Conservation (phyloP, 2,888 invertebrate species). For the Trilocha varians region DNA sequence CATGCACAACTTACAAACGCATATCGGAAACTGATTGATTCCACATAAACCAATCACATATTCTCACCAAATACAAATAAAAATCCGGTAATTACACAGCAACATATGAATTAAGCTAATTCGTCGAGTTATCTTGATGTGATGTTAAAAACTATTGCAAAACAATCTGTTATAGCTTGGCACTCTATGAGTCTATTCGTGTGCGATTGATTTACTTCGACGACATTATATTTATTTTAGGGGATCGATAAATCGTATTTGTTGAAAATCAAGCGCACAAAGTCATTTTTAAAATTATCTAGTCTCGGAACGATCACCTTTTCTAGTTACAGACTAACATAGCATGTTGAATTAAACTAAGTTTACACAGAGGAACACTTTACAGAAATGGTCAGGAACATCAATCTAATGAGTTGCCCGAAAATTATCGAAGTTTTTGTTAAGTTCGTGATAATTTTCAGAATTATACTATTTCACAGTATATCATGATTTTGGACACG, state of each 20-base stretch:
- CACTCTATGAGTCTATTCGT: slow-evolving; percentile 60
- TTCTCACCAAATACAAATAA: slow-evolving; percentile 41
- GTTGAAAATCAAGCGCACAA: slow-evolving; percentile 22
- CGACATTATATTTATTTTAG: slow-evolving; percentile 6
- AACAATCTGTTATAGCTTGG: slow-evolving; percentile 67
- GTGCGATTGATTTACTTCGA: slow-evolving; percentile 26
- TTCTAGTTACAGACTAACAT: slow-evolving; percentile 63
- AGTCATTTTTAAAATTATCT: slow-evolving; percentile 28
- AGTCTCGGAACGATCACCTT: slow-evolving; percentile 47
- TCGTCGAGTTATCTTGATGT: slow-evolving; percentile 44
- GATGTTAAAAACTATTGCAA: slow-evolving; percentile 67
- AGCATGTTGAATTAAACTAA: slow-evolving; percentile 62
- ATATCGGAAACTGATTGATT: slow-evolving; percentile 41
- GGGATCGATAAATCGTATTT: neutral
- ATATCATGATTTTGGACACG: slow-evolving; percentile 57
- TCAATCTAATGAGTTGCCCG: slow-evolving; percentile 50
- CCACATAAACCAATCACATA: slow-evolving; percentile 22
- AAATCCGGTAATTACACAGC: slow-evolving; percentile 53
- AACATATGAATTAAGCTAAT: slow-evolving; percentile 62
- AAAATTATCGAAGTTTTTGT: slow-evolving; percentile 37
- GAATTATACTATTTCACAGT: slow-evolving; percentile 31
- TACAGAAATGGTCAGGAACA: slow-evolving; percentile 61
- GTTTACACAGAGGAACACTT: slow-evolving; percentile 67
- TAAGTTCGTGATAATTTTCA: slow-evolving; percentile 40
- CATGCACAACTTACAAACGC: slow-evolving; percentile 43